A percentile compares a stretch with the other conserved stretches of the same genome.
Conservation (phyloP, 2,888 invertebrate species). For the Scotopteryx bipunctaria region DNA sequence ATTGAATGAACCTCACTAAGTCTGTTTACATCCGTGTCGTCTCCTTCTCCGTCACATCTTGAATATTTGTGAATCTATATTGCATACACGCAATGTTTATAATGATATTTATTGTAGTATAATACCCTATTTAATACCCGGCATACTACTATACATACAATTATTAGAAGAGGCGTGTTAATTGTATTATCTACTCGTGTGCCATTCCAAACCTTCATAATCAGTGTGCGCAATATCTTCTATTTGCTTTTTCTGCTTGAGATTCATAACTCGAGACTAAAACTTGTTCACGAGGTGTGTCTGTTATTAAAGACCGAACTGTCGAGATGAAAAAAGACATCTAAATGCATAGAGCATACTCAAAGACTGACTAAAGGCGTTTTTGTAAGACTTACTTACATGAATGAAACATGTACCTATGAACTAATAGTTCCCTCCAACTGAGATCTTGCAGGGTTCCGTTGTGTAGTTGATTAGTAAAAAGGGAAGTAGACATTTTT, state of each 20-base stretch:
- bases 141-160: conserved; percentile 33
- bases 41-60: conserved; percentile 41
- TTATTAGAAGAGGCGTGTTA: conserved; percentile 39
- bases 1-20: conserved; percentile 76
- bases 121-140: conserved; percentile 21
- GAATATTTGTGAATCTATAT: conserved; percentile 21
- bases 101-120: conserved; percentile 17
- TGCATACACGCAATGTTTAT: conserved; percentile 22
- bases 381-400: conserved; percentile 52
- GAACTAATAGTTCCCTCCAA: not conserved
- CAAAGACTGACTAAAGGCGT: conserved; percentile 48
- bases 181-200: conserved; percentile 42
- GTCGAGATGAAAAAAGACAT: conserved; percentile 43
- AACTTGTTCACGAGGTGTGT: conserved; percentile 47
- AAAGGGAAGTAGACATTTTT: no score
- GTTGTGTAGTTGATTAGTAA: no score
- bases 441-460: no score
- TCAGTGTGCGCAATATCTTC: conserved; percentile 36
- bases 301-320: conserved; percentile 24
- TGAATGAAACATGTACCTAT: conserved; percentile 63
- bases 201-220: conserved; percentile 33
- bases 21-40: conserved; percentile 66
- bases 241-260: conserved; percentile 38
- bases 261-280: conserved; percentile 40
- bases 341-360: conserved; percentile 53